Base-by-base conservation (phyloP, 2,797 vertebrate genomes). In the Setipinna tenuifilis region DNA sequence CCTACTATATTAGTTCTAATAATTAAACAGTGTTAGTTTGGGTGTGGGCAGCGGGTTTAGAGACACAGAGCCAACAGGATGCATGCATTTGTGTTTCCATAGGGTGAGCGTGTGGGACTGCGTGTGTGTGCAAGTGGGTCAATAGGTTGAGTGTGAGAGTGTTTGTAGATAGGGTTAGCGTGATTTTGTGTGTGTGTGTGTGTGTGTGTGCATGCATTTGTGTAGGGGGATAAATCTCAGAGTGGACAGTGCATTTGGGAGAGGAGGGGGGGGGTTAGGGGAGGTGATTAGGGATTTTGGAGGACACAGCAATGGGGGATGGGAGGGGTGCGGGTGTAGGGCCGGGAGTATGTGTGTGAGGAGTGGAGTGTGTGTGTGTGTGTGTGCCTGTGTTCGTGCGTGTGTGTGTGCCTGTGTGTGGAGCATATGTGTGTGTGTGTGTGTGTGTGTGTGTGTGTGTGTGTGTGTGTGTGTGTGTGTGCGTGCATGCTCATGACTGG, bases 251-350 rank as follows among this genome's bases (percentile, higher is more conserved):
- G 23, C 10, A n/a, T 65, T 28, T 83, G 71, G 83, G 48, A 82
- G 58, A 50, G 83, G 11, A 80, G 59, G 59, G 44, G 35, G 35
- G 59, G 59, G 59, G 62, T 65, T 65, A 65, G 62, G 62, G 62
- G 62, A 65, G 62, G 62, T 87, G 83, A 86, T 87, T 78, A 86
- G 7, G 62, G 61, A 85, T 78, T 84, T 84, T 23, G 25, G 25
- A 25, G 83, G 50, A 82, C 23, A n/a, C 84, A 83, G 11, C 25
- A 17, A 28, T 46, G 11, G 41, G 80, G 57, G 62, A 50, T 16
- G 35, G 48, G 71, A 4, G 25, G 61, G 61, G 61, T 10, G 23
- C 7, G 11, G 23, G 59, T 6, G 50, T 41, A 41, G 35, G 5
- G 35, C 2, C 35, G 2, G 35, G 35, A 41, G 35, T 41, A 41